These are phyloP conservation scores for Campoletis sonorensis DNA, from an alignment of 1,140 invertebrate genomes.

Conservation along the genomic window DNA sequence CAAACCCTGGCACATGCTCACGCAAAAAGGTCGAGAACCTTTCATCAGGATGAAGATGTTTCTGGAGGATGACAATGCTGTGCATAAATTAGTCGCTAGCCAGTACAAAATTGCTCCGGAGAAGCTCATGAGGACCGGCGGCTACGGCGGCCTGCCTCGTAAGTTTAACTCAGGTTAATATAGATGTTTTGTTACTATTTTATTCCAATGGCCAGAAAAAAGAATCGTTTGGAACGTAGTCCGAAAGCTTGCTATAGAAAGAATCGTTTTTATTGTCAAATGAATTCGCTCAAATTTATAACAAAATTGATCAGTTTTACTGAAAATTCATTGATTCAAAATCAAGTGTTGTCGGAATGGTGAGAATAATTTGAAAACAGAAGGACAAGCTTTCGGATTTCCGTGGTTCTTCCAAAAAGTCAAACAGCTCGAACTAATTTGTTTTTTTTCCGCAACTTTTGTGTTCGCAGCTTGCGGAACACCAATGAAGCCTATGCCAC, in stretches of 20 bases:
- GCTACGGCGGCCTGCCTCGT: conserved; percentile 91
- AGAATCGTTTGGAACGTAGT: background rate
- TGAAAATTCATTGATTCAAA: background rate
- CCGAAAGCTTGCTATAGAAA: conserved; percentile 9
- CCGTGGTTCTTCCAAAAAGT: background rate
- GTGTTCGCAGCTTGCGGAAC: conserved; percentile 81
- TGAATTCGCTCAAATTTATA: too few species aligned
- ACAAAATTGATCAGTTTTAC: too few species aligned
- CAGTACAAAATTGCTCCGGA: conserved; percentile 99
- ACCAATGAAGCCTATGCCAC: conserved; percentile 85
- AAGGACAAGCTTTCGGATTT: conserved; percentile 65
- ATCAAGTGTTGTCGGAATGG: background rate
- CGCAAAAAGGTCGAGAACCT: conserved; percentile 96
- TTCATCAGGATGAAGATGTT: conserved; percentile 99
- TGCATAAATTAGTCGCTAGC: conserved; percentile 96
- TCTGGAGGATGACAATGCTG: conserved; percentile 96
- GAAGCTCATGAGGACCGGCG: conserved; percentile 95
- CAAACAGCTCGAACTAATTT: background rate
- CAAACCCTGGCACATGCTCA: conserved; percentile 98
- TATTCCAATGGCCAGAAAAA: conserved; percentile 19
- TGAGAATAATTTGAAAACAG: background rate
- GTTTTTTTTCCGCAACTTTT: conserved; percentile 26
- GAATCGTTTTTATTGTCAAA: too few species aligned
- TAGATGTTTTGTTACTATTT: conserved; percentile 76
- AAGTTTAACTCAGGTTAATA: conserved; percentile 79